Evolutionary conservation across 2,797 vertebrate species (phyloP), one percentile per base, ranked within the genome.

Genomic region (Enteromius argenteus): DNA sequence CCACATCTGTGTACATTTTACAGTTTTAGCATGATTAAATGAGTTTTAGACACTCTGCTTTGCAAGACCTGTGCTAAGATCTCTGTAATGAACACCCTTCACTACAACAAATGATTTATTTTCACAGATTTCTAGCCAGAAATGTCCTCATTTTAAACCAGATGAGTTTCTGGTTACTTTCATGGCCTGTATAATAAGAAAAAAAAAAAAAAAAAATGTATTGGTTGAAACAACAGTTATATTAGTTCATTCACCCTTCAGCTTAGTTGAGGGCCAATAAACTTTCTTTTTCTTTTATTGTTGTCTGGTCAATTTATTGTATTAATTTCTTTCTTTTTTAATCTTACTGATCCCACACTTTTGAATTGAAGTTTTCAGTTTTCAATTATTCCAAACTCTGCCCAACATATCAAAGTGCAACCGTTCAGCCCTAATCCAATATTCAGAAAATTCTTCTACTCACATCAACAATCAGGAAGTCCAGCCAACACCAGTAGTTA

Each of bases 381-480:
- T 56, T 56, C 5, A 51, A 51, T 51, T 51, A 53, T 7, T 53
- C 19, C 51, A 51, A n/a, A n/a, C 19, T 56, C 19, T 6, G 51
- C 19, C 51, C 21, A 3, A 51, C 15, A 30, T 6, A 27, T 23
- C 0, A 13, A 60, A 58, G 5, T 1, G 51, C 73, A 35, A 62
- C 4, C 60, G 19, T 37, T 69, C 13, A 21, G n/a, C 39, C 27
- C 9, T 32, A 27, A 27, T 46, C 14, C 21, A 78, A 37, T 15
- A 32, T 21, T 51, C 69, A 21, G n/a, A 67, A 58, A 7, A 44
- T 11, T 7, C 69, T 84, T 79, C 49, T 85, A 97, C 98, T 98
- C 92, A 99, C 98, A 17, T 96, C 98, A 73, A 99, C 98, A 1
- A 99, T 99, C n/a, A 99, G 96, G 91, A 99, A 99, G 90, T 99